Evolutionary conservation across 2,113 vertebrate species (phyloP).

Genomic region (Archocentrus centrarchus): DNA sequence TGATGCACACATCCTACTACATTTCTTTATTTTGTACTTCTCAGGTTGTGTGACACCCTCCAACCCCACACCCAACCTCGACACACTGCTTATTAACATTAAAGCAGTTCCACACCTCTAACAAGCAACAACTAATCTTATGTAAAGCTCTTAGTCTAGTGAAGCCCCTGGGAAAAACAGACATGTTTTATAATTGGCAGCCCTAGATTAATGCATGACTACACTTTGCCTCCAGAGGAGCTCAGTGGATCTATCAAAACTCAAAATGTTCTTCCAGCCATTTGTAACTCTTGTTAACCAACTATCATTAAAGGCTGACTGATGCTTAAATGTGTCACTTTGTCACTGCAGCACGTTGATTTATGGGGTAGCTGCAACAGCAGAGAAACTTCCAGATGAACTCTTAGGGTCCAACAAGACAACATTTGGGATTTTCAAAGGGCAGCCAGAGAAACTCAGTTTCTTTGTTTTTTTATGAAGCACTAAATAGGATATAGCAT

Average conservation of each 20-base stretch:
- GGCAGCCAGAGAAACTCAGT: background rate
- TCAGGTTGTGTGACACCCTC: too few species aligned
- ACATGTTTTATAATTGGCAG: background rate
- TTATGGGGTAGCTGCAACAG: too few species aligned
- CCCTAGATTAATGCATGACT: constrained; percentile 4
- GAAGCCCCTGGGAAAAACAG: background rate
- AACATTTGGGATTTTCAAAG: background rate
- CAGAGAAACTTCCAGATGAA: background rate
- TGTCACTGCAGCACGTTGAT: background rate
- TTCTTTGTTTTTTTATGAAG: background rate
- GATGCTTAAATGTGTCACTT: background rate
- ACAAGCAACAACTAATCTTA: background rate
- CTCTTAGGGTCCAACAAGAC: background rate
- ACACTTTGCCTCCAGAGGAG: constrained; percentile 4
- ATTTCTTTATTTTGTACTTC: too few species aligned
- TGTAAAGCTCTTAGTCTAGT: background rate
- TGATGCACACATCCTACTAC: too few species aligned
- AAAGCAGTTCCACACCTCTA: background rate
- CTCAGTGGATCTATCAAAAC: background rate
- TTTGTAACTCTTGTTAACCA: background rate
- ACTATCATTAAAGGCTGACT: background rate
- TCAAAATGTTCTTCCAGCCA: background rate
- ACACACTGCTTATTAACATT: background rate
- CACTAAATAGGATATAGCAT: background rate
- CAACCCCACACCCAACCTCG: background rate